Conservation (phyloP, 2,113 vertebrate genomes). For the Phyllostomus hastatus region DNA sequence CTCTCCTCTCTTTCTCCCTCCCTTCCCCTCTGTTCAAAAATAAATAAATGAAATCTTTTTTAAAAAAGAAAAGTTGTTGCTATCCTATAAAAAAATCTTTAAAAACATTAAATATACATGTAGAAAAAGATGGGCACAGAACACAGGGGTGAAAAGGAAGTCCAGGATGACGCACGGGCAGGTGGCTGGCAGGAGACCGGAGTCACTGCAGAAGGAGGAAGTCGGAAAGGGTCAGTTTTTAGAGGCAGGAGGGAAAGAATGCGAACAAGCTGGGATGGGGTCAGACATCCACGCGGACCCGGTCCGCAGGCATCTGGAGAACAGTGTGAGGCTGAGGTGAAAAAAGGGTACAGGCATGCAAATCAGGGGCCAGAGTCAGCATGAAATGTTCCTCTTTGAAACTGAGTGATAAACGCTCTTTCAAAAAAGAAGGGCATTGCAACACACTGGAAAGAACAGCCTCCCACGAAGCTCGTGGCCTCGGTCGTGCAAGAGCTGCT, state of each 20-base stretch:
- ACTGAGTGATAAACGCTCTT: background rate
- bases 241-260: background rate
- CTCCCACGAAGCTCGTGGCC: rapidly evolving
- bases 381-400: background rate
- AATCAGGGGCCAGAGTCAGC: background rate
- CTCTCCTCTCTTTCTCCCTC: no score
- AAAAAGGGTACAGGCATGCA: background rate
- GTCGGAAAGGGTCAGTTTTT: background rate
- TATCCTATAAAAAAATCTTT: background rate
- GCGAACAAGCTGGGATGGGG: background rate
- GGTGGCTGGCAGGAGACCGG: background rate
- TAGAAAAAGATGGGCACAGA: background rate
- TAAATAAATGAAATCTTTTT: background rate
- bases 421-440: background rate
- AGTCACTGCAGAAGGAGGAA: background rate
- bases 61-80: no score
- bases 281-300: rapidly evolving
- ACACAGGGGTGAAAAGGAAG: background rate
- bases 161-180: constrained; percentile 1
- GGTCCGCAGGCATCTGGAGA: background rate
- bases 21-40: no score
- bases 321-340: background rate
- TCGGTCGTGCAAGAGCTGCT: background rate
- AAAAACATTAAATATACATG: background rate
- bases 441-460: background rate